Evolutionary conservation across 2,797 vertebrate species (phyloP).

Genomic region (Brotula barbata): DNA sequence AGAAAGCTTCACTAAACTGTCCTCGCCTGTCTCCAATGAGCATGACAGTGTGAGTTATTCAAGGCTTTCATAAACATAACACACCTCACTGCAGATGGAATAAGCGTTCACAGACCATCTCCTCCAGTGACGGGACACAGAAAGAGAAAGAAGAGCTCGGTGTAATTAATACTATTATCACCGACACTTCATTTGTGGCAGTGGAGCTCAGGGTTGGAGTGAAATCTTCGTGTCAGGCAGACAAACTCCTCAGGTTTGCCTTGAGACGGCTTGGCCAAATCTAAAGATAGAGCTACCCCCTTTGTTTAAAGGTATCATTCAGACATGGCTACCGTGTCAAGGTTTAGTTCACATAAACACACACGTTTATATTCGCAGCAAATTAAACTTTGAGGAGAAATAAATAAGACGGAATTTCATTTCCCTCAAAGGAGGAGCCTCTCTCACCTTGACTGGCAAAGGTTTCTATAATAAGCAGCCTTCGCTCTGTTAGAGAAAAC

Average conservation of each 20-base stretch:
- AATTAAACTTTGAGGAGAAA: constrained; percentile 42
- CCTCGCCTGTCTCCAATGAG: constrained; percentile 34
- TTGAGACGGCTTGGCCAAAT: constrained; percentile 13
- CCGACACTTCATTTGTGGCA: too few species aligned
- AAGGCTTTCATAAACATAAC: constrained; percentile 69
- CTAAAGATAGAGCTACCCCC: constrained; percentile 43
- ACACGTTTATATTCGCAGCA: constrained; percentile 4
- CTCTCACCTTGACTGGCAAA: constrained; percentile 32
- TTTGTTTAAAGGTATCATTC: constrained; percentile 41
- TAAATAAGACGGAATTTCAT: constrained; percentile 53
- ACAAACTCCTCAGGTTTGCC: constrained; percentile 26
- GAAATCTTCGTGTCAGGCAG: too few species aligned
- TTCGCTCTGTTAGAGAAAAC: constrained; percentile 31
- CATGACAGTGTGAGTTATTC: constrained; percentile 50
- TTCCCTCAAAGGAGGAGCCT: constrained; percentile 51
- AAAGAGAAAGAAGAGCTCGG: constrained; percentile 22
- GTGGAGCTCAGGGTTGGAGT: constrained; percentile 14
- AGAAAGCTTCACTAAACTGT: constrained; percentile 33
- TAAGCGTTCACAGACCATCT: constrained; percentile 61
- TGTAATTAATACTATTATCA: constrained; percentile 11
- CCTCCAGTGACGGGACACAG: constrained; percentile 21
- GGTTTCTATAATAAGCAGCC: constrained; percentile 53
- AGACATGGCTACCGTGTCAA: constrained; percentile 18
- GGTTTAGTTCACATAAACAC: constrained; percentile 50
- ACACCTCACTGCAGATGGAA: constrained; percentile 70